Evolutionary conservation across 2,113 vertebrate species (phyloP).

Genomic region (Callipepla squamata): DNA sequence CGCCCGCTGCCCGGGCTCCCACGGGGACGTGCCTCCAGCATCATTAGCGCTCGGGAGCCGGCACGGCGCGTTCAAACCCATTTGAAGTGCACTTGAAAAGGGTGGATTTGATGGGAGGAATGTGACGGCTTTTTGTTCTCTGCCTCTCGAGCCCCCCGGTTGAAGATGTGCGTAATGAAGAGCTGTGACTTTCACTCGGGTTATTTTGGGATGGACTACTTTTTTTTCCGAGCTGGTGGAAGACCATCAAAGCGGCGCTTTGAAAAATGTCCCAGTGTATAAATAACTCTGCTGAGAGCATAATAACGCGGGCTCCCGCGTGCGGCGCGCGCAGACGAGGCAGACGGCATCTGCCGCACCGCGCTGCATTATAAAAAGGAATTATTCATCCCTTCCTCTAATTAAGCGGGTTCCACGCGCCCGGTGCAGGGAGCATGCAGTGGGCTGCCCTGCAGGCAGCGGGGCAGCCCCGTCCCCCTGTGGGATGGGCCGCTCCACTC

Average conservation of each 20-base stretch:
- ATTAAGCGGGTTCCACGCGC: constrained; percentile 55
- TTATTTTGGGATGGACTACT: constrained; percentile 76
- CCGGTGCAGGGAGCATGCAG: background rate
- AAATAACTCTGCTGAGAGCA: constrained; percentile 76
- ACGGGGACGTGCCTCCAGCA: background rate
- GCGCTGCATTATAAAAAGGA: constrained; percentile 71
- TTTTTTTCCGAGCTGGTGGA: constrained; percentile 69
- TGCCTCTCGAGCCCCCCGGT: constrained; percentile 18
- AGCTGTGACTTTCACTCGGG: constrained; percentile 66
- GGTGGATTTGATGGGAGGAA: constrained; percentile 63
- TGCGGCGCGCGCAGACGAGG: constrained; percentile 35
- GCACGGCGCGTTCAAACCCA: constrained; percentile 10
- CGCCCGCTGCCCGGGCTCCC: background rate
- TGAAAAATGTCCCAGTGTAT: constrained; percentile 76
- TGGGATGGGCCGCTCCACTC: background rate
- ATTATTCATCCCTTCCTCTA: constrained; percentile 76
- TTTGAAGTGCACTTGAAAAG: constrained; percentile 72
- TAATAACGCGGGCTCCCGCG: constrained; percentile 59
- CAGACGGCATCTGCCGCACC: constrained; percentile 62
- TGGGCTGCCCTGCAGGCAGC: background rate
- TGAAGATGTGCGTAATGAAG: constrained; percentile 66
- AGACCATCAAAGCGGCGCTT: constrained; percentile 77
- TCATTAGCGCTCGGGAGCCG: constrained; percentile 42
- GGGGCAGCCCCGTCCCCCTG: background rate
- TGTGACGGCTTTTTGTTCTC: constrained; percentile 68